These are phyloP conservation scores for Maniola jurtina DNA, from an alignment of 1,140 invertebrate species.

Conservation along the genomic window DNA sequence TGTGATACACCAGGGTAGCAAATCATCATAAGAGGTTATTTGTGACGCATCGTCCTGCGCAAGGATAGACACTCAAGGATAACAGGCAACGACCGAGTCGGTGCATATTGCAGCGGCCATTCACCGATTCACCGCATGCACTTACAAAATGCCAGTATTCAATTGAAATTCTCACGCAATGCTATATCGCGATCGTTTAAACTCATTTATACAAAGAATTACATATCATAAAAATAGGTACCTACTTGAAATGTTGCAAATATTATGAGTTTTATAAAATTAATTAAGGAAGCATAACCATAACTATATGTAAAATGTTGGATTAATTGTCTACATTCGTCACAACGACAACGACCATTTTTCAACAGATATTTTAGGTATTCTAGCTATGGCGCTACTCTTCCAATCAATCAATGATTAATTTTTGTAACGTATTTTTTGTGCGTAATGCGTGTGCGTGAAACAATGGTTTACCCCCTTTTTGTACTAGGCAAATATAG, in stretches of 20 bases:
- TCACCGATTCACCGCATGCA: constrained; percentile 53
- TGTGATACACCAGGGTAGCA: constrained; percentile 74
- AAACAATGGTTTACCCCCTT: constrained; percentile 79
- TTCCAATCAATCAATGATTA: no score
- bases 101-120: constrained; percentile 51
- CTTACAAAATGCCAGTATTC: not conserved
- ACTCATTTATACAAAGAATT: not conserved
- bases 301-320: no score
- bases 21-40: constrained; percentile 53
- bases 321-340: no score
- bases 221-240: not conserved
- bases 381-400: no score
- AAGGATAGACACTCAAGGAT: constrained; percentile 74
- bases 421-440: constrained; percentile 8
- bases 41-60: constrained; percentile 62
- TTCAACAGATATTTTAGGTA: no score
- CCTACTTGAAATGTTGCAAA: no score
- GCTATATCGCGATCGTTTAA: not conserved
- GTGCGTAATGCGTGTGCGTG: constrained; percentile 34
- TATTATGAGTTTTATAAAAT: no score
- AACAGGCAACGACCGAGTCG: constrained; percentile 49
- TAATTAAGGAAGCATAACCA: no score
- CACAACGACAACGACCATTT: no score
- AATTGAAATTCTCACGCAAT: not conserved
- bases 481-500: constrained; percentile 74